Conservation (phyloP, 1,140 invertebrate genomes). For the Cataglyphis hispanica region DNA sequence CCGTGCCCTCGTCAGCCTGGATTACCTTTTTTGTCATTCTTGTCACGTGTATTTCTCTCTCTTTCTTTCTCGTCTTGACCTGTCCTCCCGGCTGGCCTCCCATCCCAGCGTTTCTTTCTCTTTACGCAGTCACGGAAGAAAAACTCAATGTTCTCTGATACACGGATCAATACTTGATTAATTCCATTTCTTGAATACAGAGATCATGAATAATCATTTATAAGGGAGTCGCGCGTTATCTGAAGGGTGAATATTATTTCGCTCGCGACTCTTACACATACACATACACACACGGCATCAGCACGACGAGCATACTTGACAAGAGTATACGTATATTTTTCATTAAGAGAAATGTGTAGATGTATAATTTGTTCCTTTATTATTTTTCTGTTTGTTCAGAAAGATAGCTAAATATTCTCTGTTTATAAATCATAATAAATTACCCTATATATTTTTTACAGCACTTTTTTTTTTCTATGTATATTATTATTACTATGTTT, state of each 20-base stretch:
- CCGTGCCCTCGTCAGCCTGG: constrained; percentile 71
- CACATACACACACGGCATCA: too few relatives aligned
- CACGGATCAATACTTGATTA: constrained; percentile 56
- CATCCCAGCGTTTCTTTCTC: background rate
- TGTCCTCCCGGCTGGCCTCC: background rate
- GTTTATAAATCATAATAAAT: background rate
- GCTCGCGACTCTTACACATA: too few relatives aligned
- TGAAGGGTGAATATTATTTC: constrained; percentile 30
- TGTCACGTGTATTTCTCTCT: constrained; percentile 80
- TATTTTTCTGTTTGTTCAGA: background rate
- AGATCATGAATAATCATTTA: constrained; percentile 43
- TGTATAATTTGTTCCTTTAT: constrained; percentile 1
- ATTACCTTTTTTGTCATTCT: constrained; percentile 82
- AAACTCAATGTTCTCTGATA: background rate
- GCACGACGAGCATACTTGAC: background rate
- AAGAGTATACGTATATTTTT: background rate
- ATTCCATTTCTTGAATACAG: constrained; percentile 47
- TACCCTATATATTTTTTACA: background rate
- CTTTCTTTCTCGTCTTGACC: background rate
- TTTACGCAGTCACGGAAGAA: constrained; percentile 30
- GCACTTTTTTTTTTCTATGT: background rate
- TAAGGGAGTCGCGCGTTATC: background rate
- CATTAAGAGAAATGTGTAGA: background rate
- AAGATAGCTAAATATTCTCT: background rate
- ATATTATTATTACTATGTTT: background rate